phyloP scores from a whole-genome alignment of 2,113 vertebrate species.

The Salvelinus namaycush region DNA sequence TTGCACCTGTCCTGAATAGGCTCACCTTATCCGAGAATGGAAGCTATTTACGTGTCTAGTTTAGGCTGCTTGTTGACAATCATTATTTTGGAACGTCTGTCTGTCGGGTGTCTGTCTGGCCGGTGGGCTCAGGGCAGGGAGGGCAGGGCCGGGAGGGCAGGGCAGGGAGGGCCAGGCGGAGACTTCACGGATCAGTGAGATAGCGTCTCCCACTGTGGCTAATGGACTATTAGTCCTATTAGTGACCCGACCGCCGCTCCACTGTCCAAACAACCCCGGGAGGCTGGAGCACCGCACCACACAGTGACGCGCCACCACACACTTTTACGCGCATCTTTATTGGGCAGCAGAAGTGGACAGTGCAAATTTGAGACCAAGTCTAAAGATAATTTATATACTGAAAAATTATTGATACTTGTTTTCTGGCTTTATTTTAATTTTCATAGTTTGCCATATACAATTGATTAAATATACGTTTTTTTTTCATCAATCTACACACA shows the following conservation, averaged over 20 bases:
- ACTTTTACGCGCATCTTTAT: neutral
- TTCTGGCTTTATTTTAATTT: too few species aligned
- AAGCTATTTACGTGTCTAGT: neutral
- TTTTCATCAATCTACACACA: too few species aligned
- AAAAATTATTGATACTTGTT: too few species aligned
- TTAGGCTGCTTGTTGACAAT: slow-evolving; percentile 52
- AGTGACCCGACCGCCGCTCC: slow-evolving; percentile 53
- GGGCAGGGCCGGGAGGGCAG: neutral
- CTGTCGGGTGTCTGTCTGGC: neutral
- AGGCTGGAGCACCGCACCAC: neutral
- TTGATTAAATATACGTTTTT: too few species aligned
- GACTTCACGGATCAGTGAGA: slow-evolving; percentile 65
- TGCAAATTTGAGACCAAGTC: too few species aligned
- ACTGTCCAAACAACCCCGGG: slow-evolving; percentile 56
- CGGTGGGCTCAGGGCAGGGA: neutral
- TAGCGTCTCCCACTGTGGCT: slow-evolving; percentile 54
- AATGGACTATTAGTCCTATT: slow-evolving; percentile 70
- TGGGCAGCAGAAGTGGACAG: neutral
- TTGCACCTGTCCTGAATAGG: neutral
- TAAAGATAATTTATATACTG: too few species aligned
- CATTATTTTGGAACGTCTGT: slow-evolving; percentile 29
- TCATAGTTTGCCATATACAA: too few species aligned
- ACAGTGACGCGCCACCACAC: neutral
- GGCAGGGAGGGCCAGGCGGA: slow-evolving; percentile 33
- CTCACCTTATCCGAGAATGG: neutral